Conservation (phyloP, 1,140 invertebrate genomes). For the Zaprionus capensis region DNA sequence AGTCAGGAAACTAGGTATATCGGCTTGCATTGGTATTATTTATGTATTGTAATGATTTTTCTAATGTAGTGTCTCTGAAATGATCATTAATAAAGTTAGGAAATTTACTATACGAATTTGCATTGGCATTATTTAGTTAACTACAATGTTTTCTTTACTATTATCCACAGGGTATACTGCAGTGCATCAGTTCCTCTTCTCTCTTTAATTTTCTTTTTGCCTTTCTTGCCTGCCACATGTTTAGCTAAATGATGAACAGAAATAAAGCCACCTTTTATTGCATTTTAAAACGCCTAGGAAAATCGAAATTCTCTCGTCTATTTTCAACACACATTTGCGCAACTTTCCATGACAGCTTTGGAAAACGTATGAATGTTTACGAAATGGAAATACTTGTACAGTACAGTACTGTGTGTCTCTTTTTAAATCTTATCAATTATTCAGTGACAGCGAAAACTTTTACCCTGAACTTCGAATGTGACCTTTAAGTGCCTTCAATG, state of each 20-base stretch:
- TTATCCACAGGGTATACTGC: neutral
- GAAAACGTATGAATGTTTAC: neutral
- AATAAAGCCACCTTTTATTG: conserved; percentile 44
- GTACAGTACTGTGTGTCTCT: conserved; percentile 11
- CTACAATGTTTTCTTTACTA: neutral
- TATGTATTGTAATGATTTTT: neutral
- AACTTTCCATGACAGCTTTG: conserved; percentile 36
- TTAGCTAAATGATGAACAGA: conserved; percentile 38
- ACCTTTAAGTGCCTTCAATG: conserved; percentile 48
- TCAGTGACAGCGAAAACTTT: conserved; percentile 59
- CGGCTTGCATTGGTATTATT: neutral
- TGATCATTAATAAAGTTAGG: neutral
- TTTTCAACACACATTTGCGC: conserved; percentile 30
- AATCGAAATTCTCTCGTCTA: conserved; percentile 40
- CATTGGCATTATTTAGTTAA: neutral
- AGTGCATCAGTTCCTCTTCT: neutral
- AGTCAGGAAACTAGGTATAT: neutral
- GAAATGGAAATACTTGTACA: conserved; percentile 4
- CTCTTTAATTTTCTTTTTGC: conserved; percentile 4
- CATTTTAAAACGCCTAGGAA: conserved; percentile 33
- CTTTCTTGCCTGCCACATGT: conserved; percentile 35
- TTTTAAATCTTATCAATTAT: conserved; percentile 77
- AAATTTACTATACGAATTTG: neutral
- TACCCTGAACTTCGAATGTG: conserved; percentile 70
- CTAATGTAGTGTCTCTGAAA: neutral